Conservation (phyloP, 2,888 invertebrate genomes). For the Tupiocoris notatus region DNA sequence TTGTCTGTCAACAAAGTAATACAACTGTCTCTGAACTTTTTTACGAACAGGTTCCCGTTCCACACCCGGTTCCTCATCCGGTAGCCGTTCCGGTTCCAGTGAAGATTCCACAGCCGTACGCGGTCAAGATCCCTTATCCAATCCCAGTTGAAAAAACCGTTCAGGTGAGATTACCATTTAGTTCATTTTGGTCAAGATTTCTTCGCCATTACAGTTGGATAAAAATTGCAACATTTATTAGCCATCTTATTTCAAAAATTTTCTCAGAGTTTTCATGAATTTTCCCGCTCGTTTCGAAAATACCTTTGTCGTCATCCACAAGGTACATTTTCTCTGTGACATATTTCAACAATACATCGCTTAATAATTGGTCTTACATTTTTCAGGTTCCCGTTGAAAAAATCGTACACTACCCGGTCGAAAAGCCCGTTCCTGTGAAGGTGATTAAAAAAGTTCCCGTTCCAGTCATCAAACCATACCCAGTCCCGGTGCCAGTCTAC, state of each 20-base stretch:
- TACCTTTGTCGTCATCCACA: no score
- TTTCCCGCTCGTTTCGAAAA: no score
- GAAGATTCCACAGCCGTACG: constrained; percentile 48
- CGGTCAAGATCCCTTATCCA: constrained; percentile 50
- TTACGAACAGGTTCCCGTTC: constrained; percentile 40
- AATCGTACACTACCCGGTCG: constrained; percentile 51
- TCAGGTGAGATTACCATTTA: constrained; percentile 40
- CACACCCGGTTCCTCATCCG: constrained; percentile 46
- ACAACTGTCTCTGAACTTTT: no score
- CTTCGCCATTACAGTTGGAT: no score
- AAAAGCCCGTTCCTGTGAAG: constrained; percentile 49
- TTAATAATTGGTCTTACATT: not conserved
- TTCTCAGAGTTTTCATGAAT: no score
- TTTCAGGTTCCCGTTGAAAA: constrained; percentile 49
- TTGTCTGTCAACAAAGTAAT: no score
- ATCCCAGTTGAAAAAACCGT: constrained; percentile 50
- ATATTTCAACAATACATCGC: no score
- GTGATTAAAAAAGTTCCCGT: constrained; percentile 50
- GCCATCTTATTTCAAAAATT: no score
- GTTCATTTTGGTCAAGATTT: no score
- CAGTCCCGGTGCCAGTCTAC: constrained; percentile 50
- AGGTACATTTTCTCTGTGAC: no score
- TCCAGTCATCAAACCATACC: constrained; percentile 51
- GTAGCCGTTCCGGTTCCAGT: constrained; percentile 49
- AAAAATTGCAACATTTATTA: no score